A percentile compares a stretch with the other conserved stretches of the same genome.
phyloP scores from a whole-genome alignment of 2,797 vertebrate species.

The Oreonectes daqikongensis region DNA sequence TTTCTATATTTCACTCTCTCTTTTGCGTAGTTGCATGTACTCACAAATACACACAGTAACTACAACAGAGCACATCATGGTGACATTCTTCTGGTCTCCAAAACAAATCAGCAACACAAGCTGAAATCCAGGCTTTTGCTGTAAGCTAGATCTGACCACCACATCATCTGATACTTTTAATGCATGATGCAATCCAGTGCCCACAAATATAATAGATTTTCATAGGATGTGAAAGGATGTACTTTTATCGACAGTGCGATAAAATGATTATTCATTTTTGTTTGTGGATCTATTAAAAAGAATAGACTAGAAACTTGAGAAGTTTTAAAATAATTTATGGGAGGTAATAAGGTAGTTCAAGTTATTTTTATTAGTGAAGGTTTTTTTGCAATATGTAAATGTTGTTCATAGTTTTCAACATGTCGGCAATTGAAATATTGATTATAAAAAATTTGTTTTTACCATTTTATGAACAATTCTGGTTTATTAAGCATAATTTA shows the following conservation, averaged over 20 bases:
- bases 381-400: too few species aligned
- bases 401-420: too few species aligned
- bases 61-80: conserved; percentile 45
- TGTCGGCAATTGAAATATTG: too few species aligned
- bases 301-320: too few species aligned
- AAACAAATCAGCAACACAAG: conserved; percentile 37
- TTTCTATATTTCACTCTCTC: conserved; percentile 4
- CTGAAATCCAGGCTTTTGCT: conserved; percentile 9
- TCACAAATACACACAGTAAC: conserved; percentile 12
- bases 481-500: too few species aligned
- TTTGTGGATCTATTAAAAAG: not conserved
- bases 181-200: conserved; percentile 14
- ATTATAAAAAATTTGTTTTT: too few species aligned
- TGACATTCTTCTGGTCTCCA: conserved; percentile 39
- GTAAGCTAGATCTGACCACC: conserved; percentile 4
- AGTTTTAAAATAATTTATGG: too few species aligned
- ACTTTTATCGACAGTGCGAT: not conserved
- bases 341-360: too few species aligned
- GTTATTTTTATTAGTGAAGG: too few species aligned
- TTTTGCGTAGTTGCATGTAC: not conserved
- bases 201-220: not conserved
- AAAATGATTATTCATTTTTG: not conserved
- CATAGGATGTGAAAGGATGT: not conserved
- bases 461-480: too few species aligned
- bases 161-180: not conserved